Evolutionary conservation across 2,888 invertebrate species (phyloP).

Genomic region (Meiosimyza platycephala): DNA sequence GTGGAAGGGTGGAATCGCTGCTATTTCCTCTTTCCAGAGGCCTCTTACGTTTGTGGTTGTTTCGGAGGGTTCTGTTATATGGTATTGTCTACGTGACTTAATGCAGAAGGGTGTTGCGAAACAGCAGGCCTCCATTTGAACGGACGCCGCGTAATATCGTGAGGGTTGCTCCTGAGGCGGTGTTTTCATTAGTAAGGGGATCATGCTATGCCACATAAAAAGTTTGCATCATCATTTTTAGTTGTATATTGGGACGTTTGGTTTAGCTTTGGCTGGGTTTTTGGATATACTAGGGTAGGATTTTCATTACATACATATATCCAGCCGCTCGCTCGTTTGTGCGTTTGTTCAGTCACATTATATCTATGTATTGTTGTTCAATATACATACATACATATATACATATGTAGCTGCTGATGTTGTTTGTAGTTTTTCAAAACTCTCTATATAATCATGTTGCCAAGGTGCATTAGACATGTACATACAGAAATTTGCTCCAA

Average conservation of each 20-base stretch:
- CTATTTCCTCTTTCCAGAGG: too few species aligned
- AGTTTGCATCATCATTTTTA: too few species aligned
- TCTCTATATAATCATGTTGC: constrained; percentile 9
- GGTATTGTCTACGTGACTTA: too few species aligned
- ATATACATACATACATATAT: constrained; percentile 23
- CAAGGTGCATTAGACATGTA: constrained; percentile 4
- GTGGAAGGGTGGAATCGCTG: not conserved
- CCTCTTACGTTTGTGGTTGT: too few species aligned
- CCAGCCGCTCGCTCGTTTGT: not conserved
- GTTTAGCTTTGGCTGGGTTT: not conserved
- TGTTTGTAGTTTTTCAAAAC: not conserved
- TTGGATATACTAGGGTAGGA: not conserved
- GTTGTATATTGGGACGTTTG: not conserved
- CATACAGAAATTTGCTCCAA: too few species aligned
- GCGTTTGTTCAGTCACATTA: constrained; percentile 32
- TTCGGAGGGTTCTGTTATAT: too few species aligned
- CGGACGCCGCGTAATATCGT: not conserved
- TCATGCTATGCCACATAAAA: constrained; percentile 7
- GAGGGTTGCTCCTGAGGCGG: constrained; percentile 6
- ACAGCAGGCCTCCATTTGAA: not conserved
- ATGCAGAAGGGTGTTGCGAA: too few species aligned
- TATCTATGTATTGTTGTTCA: constrained; percentile 31
- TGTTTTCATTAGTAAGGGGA: constrained; percentile 7
- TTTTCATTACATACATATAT: too few species aligned
- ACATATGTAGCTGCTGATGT: constrained; percentile 32